phyloP scores from a whole-genome alignment of 1,140 invertebrate genomes.

The Patella vulgata region DNA sequence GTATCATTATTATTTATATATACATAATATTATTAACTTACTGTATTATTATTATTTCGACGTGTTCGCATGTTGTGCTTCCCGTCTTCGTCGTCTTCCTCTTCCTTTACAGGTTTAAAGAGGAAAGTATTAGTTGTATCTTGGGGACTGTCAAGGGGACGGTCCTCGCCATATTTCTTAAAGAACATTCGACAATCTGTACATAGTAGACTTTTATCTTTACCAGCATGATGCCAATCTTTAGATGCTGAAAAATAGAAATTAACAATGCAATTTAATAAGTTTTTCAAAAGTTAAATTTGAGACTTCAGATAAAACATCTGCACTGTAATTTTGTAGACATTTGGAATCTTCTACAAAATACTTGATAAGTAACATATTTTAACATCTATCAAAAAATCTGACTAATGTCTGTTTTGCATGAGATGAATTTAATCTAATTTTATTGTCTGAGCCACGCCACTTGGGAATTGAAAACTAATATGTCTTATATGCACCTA shows the following conservation, averaged over 20 bases:
- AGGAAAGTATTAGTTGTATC: conserved; percentile 69
- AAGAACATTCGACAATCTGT: conserved; percentile 83
- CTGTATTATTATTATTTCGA: conserved; percentile 61
- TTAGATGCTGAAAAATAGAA: conserved; percentile 70
- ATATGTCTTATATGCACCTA: too few relatives aligned
- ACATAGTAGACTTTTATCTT: conserved; percentile 81
- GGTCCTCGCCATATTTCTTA: conserved; percentile 83
- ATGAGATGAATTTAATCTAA: too few relatives aligned
- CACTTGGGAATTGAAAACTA: too few relatives aligned
- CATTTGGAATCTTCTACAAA: too few relatives aligned
- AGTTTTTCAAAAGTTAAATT: not conserved
- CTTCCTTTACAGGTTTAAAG: conserved; percentile 76
- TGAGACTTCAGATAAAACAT: too few relatives aligned
- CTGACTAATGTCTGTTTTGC: too few relatives aligned
- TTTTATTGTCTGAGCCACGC: too few relatives aligned
- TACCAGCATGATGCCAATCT: conserved; percentile 82
- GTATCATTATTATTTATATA: too few relatives aligned
- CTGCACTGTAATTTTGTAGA: too few relatives aligned
- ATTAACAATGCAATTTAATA: conserved; percentile 13
- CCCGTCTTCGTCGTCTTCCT: conserved; percentile 69
- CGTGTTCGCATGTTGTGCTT: conserved; percentile 72
- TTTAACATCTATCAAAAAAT: too few relatives aligned
- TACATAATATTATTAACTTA: too few relatives aligned
- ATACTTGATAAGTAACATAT: too few relatives aligned
- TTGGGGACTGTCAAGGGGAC: conserved; percentile 51